These are phyloP conservation scores for Aporophyla nigra DNA, from an alignment of 2,888 invertebrate genomes.

Conservation along the genomic window DNA sequence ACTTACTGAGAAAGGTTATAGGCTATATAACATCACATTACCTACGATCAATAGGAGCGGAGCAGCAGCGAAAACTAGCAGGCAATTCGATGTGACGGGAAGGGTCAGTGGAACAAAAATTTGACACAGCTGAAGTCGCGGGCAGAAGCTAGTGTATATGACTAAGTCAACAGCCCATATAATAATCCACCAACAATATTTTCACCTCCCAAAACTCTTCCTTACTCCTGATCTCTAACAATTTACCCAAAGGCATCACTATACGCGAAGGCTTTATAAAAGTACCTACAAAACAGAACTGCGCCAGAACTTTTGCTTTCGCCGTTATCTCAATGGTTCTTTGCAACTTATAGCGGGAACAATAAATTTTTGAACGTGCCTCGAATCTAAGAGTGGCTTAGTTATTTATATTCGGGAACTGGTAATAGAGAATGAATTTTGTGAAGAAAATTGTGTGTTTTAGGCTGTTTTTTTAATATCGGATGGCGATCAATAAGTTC, in stretches of 20 bases:
- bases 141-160: too few species aligned
- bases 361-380: constrained; percentile 71
- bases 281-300: constrained; percentile 49
- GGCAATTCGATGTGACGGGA: too few species aligned
- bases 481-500: not conserved
- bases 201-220: not conserved
- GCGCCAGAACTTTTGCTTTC: constrained; percentile 56
- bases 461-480: not conserved
- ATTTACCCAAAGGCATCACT: constrained; percentile 20
- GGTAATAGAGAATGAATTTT: constrained; percentile 43
- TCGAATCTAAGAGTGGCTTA: constrained; percentile 59
- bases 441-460: constrained; percentile 25
- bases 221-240: not conserved
- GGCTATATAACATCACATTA: too few species aligned
- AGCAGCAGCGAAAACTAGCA: too few species aligned
- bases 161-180: not conserved
- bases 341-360: constrained; percentile 66
- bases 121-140: too few species aligned
- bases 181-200: not conserved
- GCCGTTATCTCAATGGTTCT: constrained; percentile 63
- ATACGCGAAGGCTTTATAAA: constrained; percentile 32
- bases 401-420: constrained; percentile 61
- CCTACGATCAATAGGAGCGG: too few species aligned
- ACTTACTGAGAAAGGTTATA: too few species aligned
- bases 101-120: too few species aligned